Evolutionary conservation across 2,113 vertebrate genomes (phyloP).

Genomic region (Bungarus multicinctus): DNA sequence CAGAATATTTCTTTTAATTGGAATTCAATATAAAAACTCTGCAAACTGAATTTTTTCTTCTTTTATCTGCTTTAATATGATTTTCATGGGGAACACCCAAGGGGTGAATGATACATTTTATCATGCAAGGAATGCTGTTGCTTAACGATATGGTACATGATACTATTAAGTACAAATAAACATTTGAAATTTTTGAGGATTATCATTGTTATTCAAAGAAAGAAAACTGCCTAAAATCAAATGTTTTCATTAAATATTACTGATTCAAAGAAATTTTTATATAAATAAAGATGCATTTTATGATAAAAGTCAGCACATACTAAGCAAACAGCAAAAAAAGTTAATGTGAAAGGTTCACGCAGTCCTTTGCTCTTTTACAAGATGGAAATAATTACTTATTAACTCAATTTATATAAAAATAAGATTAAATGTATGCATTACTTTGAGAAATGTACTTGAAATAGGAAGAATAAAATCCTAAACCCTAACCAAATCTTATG

Average conservation of each 20-base stretch:
- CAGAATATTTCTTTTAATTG: not conserved
- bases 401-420: not conserved
- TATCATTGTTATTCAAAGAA: constrained; percentile 38
- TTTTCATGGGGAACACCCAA: not conserved
- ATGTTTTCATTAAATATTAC: constrained; percentile 44
- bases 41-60: not conserved
- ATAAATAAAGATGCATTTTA: constrained; percentile 11
- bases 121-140: not conserved
- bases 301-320: not conserved
- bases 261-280: constrained; percentile 31
- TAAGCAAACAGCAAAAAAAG: not conserved
- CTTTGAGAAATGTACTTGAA: not conserved
- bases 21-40: not conserved
- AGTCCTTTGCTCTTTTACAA: not conserved
- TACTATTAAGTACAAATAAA: constrained; percentile 50
- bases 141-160: not conserved
- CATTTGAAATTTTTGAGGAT: constrained; percentile 48
- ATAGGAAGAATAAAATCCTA: not conserved
- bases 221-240: constrained; percentile 44
- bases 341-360: not conserved
- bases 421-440: too few relatives aligned
- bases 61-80: not conserved
- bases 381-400: not conserved
- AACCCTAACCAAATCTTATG: not conserved
- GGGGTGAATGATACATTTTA: not conserved